Base-by-base conservation (phyloP, 2,797 vertebrate genomes). In the Labroides dimidiatus region DNA sequence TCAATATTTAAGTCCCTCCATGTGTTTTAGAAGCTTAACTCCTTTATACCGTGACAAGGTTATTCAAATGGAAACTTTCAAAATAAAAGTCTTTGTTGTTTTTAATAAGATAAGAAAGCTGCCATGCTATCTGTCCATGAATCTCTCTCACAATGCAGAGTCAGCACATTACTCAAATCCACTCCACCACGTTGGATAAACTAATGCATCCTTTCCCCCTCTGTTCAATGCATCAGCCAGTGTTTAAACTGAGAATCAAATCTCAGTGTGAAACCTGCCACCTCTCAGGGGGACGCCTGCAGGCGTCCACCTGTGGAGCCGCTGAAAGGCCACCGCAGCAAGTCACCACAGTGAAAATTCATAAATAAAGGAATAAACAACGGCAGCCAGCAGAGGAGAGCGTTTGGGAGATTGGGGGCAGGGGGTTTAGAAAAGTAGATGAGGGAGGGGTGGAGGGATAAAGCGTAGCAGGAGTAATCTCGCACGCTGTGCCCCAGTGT, bases 391-490 rank as follows among this genome's bases (percentile, higher is more conserved):
- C 2, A 16, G 56, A 64, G 67, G 58, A 57, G 51, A 71, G 59
- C 27, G 80, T 71, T 75, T 10, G 61, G 51, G 72, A 74, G 81
- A 80, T 70, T 75, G 75, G 50, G 71, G 64, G 61, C 68, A 72
- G 43, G 66, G 57, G 78, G 58, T 81, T 80, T 80, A 84, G 76
- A 64, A 71, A 75, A 61, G 68, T n/a, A 52, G 76, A 55, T 41
- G 63, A 69, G 54, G 67, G 54, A 48, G 63, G 73, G 49, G 23
- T 15, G 7, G n/a, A 39, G 70, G 71, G 78, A 85, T 86, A 85
- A 87, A 88, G 55, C 67, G 4, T 63, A 72, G 72, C 60, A 10
- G 74, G 64, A 68, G 69, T 90, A 87, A 91, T 91, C 87, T 87
- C 69, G 66, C 83, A 84, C 16, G 55, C 70, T 81, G 67, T 76